phyloP scores from a whole-genome alignment of 64 coral and sea anemone species.

The Orbicella faveolata region DNA sequence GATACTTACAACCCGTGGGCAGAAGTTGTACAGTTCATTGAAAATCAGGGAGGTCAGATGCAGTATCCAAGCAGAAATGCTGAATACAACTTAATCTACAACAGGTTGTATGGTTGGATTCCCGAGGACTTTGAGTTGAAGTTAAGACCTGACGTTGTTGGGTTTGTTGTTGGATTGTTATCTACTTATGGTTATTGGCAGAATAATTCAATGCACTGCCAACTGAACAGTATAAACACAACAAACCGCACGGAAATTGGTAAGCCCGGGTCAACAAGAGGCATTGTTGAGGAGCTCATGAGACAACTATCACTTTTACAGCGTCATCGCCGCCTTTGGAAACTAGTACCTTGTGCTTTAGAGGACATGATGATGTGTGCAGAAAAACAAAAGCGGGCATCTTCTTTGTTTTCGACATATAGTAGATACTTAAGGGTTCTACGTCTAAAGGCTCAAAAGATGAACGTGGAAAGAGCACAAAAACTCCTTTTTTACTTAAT shows the following conservation, averaged over 20 bases:
- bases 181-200: background rate
- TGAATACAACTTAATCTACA: constrained; percentile 1
- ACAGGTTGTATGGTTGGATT: constrained; percentile 35
- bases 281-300: no score
- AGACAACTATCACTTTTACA: no score
- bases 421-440: no score
- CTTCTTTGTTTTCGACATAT: background rate
- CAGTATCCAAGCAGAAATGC: background rate
- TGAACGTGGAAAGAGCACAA: background rate
- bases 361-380: background rate
- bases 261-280: no score
- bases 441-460: background rate
- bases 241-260: no score
- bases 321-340: no score
- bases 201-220: background rate
- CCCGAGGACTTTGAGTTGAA: background rate
- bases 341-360: no score
- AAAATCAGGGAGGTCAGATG: background rate
- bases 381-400: background rate
- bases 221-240: background rate
- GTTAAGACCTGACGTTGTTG: background rate
- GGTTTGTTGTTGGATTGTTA: background rate
- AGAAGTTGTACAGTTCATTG: background rate
- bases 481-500: background rate
- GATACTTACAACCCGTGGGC: background rate